Evolutionary conservation across 2,797 vertebrate species (phyloP), one percentile per base, ranked within the genome.

Genomic region (Hirundo rustica): DNA sequence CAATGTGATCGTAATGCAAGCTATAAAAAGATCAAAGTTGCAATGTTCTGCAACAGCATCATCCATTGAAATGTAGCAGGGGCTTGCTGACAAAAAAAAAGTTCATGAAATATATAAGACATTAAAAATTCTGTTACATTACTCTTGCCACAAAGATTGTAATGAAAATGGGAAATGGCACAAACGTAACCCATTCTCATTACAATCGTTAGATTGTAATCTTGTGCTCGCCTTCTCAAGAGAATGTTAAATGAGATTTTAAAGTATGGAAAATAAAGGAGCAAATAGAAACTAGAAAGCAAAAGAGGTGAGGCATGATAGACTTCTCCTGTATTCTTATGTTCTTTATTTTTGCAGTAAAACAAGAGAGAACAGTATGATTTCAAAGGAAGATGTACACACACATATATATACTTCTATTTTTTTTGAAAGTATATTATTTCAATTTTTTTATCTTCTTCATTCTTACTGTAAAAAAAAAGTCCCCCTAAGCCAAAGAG

Each of bases 91-190:
- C 94, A 67, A 93, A 92, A 93, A 97, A 96, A 96, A 92, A 48
- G 96, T 96, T 96, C 97, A 48, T 92, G 96, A 97, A 97, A 97
- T 98, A 97, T 97, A 97, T 95, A 96, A 98, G 97, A 97, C 97
- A 97, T 98, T 97, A 98, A 97, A 97, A 97, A 98, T 98, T 98
- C 97, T 96, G 97, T 97, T 97, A 97, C 98, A 97, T 98, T 97
- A 97, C 98, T 98, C 97, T 97, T 97, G 96, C 98, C 97, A 97
- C 97, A 97, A 97, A 97, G 97, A 97, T 97, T 97, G 97, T 97
- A 98, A 98, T 98, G 97, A 98, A 98, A 98, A 98, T 97, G 97
- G 98, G 97, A 97, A 98, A 97, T 84, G 94, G 97, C 97, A 97
- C 97, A 97, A 98, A 97, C 96, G 98, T 98, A 98, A 98, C 98